These are phyloP conservation scores for Australoheros facetus DNA, from an alignment of 2,797 vertebrate genomes.

Conservation along the genomic window DNA sequence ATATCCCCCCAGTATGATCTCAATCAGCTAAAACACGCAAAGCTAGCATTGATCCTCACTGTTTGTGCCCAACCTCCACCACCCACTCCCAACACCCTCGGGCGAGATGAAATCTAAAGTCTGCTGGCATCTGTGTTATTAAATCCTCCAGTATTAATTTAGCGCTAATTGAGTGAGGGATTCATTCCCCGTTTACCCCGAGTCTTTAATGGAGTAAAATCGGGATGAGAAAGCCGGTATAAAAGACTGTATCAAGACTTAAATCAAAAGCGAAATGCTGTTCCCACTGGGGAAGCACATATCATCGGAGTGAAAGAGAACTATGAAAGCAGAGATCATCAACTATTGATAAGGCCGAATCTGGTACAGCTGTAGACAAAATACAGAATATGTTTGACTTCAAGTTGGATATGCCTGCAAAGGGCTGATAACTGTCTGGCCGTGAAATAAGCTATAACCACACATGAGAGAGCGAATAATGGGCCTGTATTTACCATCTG, in stretches of 20 bases:
- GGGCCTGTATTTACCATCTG: slow-evolving; percentile 3
- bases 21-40: slow-evolving; percentile 48
- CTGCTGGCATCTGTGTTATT: slow-evolving; percentile 73
- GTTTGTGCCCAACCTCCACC: slow-evolving; percentile 31
- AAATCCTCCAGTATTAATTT: slow-evolving; percentile 78
- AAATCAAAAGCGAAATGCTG: slow-evolving; percentile 78
- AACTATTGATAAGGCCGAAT: slow-evolving; percentile 79
- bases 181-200: slow-evolving; percentile 71
- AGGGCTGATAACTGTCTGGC: slow-evolving; percentile 66
- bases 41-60: slow-evolving; percentile 61
- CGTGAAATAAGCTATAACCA: slow-evolving; percentile 48
- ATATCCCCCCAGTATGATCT: slow-evolving; percentile 48
- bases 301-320: slow-evolving; percentile 70
- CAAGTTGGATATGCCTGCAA: slow-evolving; percentile 69
- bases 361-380: slow-evolving; percentile 80
- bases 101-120: slow-evolving; percentile 71
- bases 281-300: slow-evolving; percentile 63
- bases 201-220: slow-evolving; percentile 66
- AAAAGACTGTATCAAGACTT: slow-evolving; percentile 69
- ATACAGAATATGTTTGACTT: slow-evolving; percentile 77
- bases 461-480: slow-evolving; percentile 26
- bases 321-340: slow-evolving; percentile 79
- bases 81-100: slow-evolving; percentile 41
- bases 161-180: slow-evolving; percentile 79
- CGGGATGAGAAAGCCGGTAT: slow-evolving; percentile 61